Evolutionary conservation across 2,113 vertebrate species (phyloP).

Genomic region (Sclerurus mexicanus): DNA sequence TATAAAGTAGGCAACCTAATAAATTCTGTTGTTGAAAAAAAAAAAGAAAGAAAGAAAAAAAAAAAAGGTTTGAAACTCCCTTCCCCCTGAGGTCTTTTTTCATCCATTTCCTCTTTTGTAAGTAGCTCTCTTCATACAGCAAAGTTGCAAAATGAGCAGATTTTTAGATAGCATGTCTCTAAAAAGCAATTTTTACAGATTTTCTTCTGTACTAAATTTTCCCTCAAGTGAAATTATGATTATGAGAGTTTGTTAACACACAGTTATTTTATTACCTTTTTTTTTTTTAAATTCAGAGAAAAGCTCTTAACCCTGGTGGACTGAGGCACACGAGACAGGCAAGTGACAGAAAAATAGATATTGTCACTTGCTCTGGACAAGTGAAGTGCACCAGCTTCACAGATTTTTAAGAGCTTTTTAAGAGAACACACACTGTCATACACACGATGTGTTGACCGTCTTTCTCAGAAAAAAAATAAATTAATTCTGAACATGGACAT

Average conservation of each 20-base stretch:
- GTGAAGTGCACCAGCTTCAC: background rate
- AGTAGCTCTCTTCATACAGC: background rate
- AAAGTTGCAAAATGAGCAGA: background rate
- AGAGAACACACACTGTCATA: background rate
- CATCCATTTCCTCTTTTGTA: background rate
- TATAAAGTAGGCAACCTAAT: background rate
- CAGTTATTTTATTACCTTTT: background rate
- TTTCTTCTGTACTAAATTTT: background rate
- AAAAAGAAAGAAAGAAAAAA: background rate
- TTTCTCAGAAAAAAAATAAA: background rate
- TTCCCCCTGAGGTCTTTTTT: background rate
- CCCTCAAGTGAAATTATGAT: background rate
- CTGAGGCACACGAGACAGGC: background rate
- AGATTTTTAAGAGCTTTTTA: background rate
- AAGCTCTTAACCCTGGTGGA: background rate
- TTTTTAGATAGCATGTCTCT: background rate
- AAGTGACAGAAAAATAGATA: background rate
- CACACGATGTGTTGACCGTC: background rate
- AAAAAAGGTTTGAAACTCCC: background rate
- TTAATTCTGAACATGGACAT: background rate
- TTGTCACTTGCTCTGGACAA: background rate
- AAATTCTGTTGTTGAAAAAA: background rate
- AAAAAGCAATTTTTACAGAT: background rate
- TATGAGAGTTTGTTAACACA: background rate
- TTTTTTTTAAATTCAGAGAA: background rate